These are phyloP conservation scores for Listrodromus nycthemerus DNA, from an alignment of 2,888 invertebrate genomes.

Conservation along the genomic window DNA sequence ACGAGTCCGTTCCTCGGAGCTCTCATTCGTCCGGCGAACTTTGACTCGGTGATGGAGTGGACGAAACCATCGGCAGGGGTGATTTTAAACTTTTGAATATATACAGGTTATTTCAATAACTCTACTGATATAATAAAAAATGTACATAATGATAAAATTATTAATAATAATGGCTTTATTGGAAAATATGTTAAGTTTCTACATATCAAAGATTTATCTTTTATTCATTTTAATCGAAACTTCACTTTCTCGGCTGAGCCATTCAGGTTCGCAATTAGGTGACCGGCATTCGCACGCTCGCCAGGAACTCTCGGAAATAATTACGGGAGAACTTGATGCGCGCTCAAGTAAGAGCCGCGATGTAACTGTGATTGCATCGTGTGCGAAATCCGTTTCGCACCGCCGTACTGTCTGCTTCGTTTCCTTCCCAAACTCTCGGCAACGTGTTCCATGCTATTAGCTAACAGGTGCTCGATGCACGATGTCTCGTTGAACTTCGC, in stretches of 20 bases:
- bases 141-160: too few relatives aligned
- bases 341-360: constrained; percentile 11
- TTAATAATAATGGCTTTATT: neutral
- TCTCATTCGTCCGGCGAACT: neutral
- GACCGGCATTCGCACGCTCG: constrained; percentile 37
- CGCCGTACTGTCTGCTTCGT: constrained; percentile 57
- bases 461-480: constrained; percentile 60
- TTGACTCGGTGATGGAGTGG: neutral
- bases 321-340: constrained; percentile 33
- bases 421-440: constrained; percentile 59
- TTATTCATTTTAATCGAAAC: constrained; percentile 5
- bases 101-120: neutral
- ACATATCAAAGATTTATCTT: neutral
- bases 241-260: constrained; percentile 51
- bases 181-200: neutral
- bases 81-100: neutral
- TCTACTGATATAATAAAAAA: too few relatives aligned
- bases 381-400: constrained; percentile 57
- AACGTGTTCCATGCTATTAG: neutral
- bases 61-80: neutral
- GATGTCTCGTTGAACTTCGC: constrained; percentile 49
- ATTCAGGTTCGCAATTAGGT: constrained; percentile 12
- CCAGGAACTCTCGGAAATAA: constrained; percentile 55
- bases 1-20: neutral
- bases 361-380: constrained; percentile 58